Percentiles rank a stretch among this genome's conserved stretches.
Evolutionary conservation across 2,113 vertebrate species (phyloP).

Genomic region (Hippocampus guttulatus): DNA sequence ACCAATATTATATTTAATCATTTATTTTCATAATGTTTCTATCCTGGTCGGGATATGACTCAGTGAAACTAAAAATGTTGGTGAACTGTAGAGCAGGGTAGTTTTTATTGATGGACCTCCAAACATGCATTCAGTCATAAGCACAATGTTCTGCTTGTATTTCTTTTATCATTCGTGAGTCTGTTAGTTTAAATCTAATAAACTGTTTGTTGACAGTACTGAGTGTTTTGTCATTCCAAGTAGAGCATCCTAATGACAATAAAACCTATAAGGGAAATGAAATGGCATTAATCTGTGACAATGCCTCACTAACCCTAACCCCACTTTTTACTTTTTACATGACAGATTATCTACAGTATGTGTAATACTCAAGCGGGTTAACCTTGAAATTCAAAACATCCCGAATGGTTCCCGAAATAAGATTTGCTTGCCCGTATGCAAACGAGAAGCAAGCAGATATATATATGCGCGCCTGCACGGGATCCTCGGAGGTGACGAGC

Average conservation of each 20-base stretch:
- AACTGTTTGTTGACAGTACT: not conserved
- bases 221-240: conserved; percentile 14
- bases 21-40: no score
- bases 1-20: no score
- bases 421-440: conserved; percentile 60
- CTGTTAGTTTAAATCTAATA: not conserved
- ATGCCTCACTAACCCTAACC: no score
- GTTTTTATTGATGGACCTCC: no score
- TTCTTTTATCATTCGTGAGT: no score
- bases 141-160: no score
- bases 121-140: no score
- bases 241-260: conserved; percentile 22
- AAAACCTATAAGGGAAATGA: conserved; percentile 26
- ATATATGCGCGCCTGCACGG: conserved; percentile 66
- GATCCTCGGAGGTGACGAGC: conserved; percentile 70
- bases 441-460: conserved; percentile 53
- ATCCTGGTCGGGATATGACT: no score
- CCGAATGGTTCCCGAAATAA: conserved; percentile 63
- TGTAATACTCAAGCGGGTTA: conserved; percentile 53
- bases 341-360: conserved; percentile 63
- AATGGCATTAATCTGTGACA: conserved; percentile 40
- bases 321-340: conserved; percentile 36
- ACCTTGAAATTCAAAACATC: conserved; percentile 64
- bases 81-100: no score
- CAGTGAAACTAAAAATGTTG: no score